These are phyloP conservation scores for Noctilio leporinus DNA, from an alignment of 2,113 vertebrate species.

Conservation along the genomic window DNA sequence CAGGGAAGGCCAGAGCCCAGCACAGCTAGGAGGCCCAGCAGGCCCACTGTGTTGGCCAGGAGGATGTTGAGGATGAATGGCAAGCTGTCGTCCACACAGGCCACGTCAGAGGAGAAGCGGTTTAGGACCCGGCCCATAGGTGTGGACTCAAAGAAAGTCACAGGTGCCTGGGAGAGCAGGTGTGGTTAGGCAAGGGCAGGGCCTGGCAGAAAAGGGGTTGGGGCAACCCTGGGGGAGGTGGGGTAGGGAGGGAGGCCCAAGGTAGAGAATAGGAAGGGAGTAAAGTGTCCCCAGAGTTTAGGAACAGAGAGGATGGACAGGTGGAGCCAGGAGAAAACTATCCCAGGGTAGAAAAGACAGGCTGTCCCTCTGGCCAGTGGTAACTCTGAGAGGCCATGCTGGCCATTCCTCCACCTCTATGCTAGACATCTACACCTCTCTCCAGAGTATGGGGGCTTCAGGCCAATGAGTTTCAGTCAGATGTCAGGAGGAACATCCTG, in stretches of 20 bases:
- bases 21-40: constrained; percentile 90
- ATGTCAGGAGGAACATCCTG: background rate
- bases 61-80: constrained; percentile 96
- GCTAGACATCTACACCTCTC: background rate
- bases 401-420: background rate
- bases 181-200: background rate
- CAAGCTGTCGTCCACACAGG: constrained; percentile 88
- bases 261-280: background rate
- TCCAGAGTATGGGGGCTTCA: background rate
- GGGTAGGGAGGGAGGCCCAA: background rate
- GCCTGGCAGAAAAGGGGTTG: background rate
- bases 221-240: background rate
- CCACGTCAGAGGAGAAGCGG: constrained; percentile 96
- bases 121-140: constrained; percentile 91
- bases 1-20: constrained; percentile 91
- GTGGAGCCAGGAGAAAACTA: background rate
- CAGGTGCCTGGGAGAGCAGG: constrained; percentile 81
- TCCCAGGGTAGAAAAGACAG: background rate
- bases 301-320: background rate
- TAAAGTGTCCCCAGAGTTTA: background rate
- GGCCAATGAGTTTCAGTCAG: background rate
- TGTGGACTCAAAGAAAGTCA: constrained; percentile 92
- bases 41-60: constrained; percentile 83
- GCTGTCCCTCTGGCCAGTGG: background rate
- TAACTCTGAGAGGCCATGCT: background rate